Evolutionary conservation across 2,113 vertebrate genomes (phyloP).

Genomic region (Cyprinodon brontotheroides): DNA sequence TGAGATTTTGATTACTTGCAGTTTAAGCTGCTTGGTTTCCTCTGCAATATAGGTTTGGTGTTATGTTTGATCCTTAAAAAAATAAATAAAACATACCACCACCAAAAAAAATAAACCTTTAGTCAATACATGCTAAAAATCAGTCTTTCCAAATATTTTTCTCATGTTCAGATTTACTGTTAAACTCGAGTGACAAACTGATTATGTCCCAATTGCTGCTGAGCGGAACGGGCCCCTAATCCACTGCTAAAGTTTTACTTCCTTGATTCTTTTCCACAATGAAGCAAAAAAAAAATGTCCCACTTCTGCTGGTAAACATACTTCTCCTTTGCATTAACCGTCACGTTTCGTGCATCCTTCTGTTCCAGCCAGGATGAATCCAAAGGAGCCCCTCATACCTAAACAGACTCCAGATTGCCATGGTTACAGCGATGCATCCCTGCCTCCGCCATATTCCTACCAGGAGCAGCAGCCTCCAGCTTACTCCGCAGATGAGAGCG

Average conservation of each 20-base stretch:
- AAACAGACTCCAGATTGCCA: neutral
- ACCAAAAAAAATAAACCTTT: no score
- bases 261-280: neutral
- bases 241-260: constrained; percentile 21
- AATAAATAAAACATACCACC: no score
- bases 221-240: neutral
- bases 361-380: constrained; percentile 55
- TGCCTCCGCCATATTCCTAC: constrained; percentile 21
- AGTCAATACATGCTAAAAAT: neutral
- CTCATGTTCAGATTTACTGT: neutral
- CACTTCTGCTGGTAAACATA: neutral
- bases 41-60: neutral
- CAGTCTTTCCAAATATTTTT: neutral
- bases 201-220: neutral
- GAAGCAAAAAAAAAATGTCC: neutral
- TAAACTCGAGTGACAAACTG: neutral
- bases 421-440: neutral
- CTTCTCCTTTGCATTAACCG: neutral
- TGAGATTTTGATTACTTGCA: neutral
- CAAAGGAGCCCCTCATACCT: neutral
- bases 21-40: neutral
- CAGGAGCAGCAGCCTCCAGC: constrained; percentile 36
- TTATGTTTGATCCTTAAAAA: neutral
- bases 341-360: neutral
- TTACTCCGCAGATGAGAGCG: constrained; percentile 34